Evolutionary conservation across 2,888 invertebrate genomes (phyloP), one percentile per base, ranked within the genome.

Genomic region (Tipula confusa): DNA sequence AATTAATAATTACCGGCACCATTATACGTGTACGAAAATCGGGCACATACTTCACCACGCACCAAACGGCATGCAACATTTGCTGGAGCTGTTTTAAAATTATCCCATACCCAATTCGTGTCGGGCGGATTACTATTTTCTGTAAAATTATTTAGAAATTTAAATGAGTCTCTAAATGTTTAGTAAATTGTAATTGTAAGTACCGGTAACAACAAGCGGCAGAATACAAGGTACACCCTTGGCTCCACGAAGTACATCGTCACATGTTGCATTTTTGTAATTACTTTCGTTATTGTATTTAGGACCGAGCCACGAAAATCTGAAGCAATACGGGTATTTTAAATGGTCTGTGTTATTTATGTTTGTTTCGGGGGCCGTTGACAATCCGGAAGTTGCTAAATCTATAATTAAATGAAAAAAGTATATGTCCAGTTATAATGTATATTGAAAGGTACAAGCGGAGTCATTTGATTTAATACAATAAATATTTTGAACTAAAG

Each of bases 241-340:
- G 7, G 91, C 87, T 24, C 92, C 90, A 1, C 89, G 89, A 2
- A 92, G 91, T 48, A 91, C 89, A 29, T 91, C 90, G 18, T 90
- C 89, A 85, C 93, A 93, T 13, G 91, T 92, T 0, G 91, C 91
- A 85, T 91, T 91, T 85, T 89, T 85, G 83, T 92, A 91, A 1
- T 87, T 87, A 85, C 91, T 92, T 29, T 90, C 88, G 85, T 93
- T 93, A 87, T 91, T 91, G 86, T 88, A 93, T 85, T 91, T 90
- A 0, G 93, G 93, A 0, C 94, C 94, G 1, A 94, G 88, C 94
- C 94, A 94, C 0, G 94, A 93, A 87, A 93, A 94, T 85, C 92
- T 91, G 88, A 92, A 94, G 87, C 94, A 94, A 86, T 91, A 91
- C 0, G 90, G 88, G 83, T 33, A 18, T 31, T 18, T 33, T 36